Conservation (phyloP, 2,888 invertebrate species). For the Cetonia aurata region DNA sequence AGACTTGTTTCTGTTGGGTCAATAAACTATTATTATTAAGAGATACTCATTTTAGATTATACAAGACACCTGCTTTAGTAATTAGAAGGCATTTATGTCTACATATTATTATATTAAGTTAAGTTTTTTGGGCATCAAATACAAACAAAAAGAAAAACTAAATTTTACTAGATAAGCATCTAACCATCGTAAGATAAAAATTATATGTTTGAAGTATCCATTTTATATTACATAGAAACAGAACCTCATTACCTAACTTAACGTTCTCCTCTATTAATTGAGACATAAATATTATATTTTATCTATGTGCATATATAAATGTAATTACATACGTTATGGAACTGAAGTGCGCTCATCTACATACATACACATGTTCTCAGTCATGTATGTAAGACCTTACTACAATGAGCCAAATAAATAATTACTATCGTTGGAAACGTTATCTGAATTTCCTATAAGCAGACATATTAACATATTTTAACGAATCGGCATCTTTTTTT, state of each 20-base stretch:
- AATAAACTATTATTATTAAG: too few species aligned
- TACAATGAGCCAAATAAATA: slow-evolving; percentile 11
- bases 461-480: slow-evolving; percentile 18
- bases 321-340: not conserved
- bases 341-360: not conserved
- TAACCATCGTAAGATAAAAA: slow-evolving; percentile 1
- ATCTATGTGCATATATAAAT: slow-evolving; percentile 6
- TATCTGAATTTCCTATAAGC: slow-evolving; percentile 15
- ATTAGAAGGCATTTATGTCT: too few species aligned
- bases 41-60: too few species aligned
- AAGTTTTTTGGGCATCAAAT: not conserved
- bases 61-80: too few species aligned
- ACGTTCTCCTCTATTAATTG: slow-evolving; percentile 16
- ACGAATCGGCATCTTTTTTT: slow-evolving; percentile 7
- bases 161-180: slow-evolving; percentile 13
- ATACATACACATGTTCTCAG: too few species aligned
- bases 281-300: slow-evolving; percentile 25
- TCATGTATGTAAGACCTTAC: too few species aligned
- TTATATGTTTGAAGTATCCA: not conserved
- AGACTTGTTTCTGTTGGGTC: too few species aligned
- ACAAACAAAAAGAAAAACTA: not conserved
- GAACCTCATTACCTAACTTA: slow-evolving; percentile 1
- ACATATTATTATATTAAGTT: too few species aligned
- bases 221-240: slow-evolving; percentile 7
- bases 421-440: slow-evolving; percentile 4